Evolutionary conservation across 2,888 invertebrate genomes (phyloP).

Genomic region (Penaeus monodon): DNA sequence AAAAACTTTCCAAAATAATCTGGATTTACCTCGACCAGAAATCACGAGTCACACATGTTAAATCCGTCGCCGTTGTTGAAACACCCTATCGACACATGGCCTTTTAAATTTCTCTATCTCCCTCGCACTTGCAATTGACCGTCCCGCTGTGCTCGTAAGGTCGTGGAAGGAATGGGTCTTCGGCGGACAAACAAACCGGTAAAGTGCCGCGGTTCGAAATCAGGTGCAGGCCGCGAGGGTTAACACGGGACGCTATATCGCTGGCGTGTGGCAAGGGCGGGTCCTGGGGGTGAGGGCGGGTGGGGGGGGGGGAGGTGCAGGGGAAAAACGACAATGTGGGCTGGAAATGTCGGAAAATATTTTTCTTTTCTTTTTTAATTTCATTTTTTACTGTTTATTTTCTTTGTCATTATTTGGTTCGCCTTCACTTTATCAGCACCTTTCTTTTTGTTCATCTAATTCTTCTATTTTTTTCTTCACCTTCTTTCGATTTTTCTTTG

Average conservation of each 20-base stretch:
- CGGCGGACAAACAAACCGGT: slow-evolving; percentile 33
- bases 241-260: background rate
- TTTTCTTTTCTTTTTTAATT: too few relatives aligned
- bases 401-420: too few relatives aligned
- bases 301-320: too few relatives aligned
- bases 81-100: slow-evolving; percentile 7
- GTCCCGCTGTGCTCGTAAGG: slow-evolving; percentile 37
- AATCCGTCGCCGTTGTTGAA: slow-evolving; percentile 34
- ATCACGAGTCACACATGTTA: background rate
- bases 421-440: too few relatives aligned
- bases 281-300: background rate
- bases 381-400: too few relatives aligned
- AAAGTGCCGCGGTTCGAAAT: slow-evolving; percentile 32
- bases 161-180: slow-evolving; percentile 24
- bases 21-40: slow-evolving; percentile 11
- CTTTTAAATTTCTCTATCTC: slow-evolving; percentile 50
- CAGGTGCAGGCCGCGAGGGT: slow-evolving; percentile 13
- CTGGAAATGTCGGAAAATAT: too few relatives aligned
- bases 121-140: slow-evolving; percentile 30
- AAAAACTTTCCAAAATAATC: background rate
- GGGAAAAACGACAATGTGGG: too few relatives aligned
- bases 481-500: too few relatives aligned
- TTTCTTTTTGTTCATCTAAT: too few relatives aligned
- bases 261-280: background rate
- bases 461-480: too few relatives aligned